Percentiles rank a stretch among this genome's conserved stretches.
These are phyloP conservation scores for Lophotriccus pileatus DNA, from an alignment of 2,797 vertebrate genomes.

Conservation along the genomic window DNA sequence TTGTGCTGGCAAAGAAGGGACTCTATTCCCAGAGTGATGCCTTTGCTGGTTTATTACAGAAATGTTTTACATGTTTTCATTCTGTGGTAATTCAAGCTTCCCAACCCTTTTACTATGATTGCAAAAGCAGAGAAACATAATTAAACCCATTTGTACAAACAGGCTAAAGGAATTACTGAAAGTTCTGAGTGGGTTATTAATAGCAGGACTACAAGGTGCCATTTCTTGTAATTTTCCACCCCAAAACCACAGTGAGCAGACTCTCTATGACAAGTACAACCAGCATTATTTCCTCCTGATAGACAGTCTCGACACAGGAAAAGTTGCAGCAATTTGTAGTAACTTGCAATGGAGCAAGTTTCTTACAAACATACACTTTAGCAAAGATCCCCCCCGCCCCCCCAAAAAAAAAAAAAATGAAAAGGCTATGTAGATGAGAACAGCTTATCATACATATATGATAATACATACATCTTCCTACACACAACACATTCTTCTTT, in stretches of 20 bases:
- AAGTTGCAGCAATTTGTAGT: accelerated
- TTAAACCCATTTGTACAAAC: not conserved
- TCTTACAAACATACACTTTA: not conserved
- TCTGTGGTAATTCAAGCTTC: not conserved
- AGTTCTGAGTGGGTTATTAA: not conserved
- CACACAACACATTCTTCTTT: accelerated
- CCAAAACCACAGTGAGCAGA: not conserved
- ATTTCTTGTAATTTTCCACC: not conserved
- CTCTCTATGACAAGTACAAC: not conserved
- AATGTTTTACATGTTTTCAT: not conserved
- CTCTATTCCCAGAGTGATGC: not conserved
- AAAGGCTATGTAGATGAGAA: not conserved
- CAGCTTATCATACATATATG: accelerated
- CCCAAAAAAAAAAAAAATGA: no score
- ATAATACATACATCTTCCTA: not conserved
- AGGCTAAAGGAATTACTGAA: not conserved
- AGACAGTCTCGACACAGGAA: accelerated
- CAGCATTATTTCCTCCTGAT: not conserved
- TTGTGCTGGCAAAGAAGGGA: not conserved
- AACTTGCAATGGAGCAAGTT: not conserved
- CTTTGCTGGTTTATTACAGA: not conserved
- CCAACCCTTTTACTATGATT: not conserved
- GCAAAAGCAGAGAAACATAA: not conserved
- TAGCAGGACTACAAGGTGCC: not conserved
- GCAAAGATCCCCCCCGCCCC: not conserved